Conservation (phyloP, 2,888 invertebrate genomes). For the Cheilosia vernalis region DNA sequence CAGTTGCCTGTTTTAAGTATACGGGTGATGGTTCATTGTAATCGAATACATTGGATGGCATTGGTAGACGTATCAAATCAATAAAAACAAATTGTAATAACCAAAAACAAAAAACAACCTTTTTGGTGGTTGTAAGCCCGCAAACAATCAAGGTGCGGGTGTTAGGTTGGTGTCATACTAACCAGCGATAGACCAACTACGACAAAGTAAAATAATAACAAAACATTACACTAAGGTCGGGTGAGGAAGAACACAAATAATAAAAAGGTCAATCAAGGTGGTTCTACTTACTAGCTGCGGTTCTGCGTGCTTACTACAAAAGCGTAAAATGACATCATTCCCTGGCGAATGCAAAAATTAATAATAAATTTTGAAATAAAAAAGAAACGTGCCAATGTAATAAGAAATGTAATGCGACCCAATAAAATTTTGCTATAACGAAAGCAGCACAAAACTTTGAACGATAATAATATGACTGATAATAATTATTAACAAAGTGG, state of each 20-base stretch:
- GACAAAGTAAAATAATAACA: constrained; percentile 39
- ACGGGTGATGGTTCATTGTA: background rate
- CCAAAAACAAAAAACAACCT: constrained; percentile 36
- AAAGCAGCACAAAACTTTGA: constrained; percentile 35
- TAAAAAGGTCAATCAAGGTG: constrained; percentile 69
- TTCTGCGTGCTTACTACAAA: constrained; percentile 67
- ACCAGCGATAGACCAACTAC: constrained; percentile 7
- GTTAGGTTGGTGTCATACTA: background rate
- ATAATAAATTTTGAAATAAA: constrained; percentile 26
- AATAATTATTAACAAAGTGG: background rate
- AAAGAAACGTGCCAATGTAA: constrained; percentile 52
- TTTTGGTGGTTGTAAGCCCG: background rate
- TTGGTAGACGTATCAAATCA: constrained; percentile 47
- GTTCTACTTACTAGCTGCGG: constrained; percentile 67
- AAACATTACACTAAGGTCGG: constrained; percentile 12
- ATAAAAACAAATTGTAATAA: constrained; percentile 27
- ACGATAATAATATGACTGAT: constrained; percentile 19
- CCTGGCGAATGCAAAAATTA: constrained; percentile 44
- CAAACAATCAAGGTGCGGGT: constrained; percentile 8
- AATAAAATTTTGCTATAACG: constrained; percentile 49
- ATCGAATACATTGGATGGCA: background rate
- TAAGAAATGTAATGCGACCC: constrained; percentile 35
- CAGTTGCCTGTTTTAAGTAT: background rate
- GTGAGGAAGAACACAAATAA: constrained; percentile 18
- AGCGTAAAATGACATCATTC: constrained; percentile 74